Evolutionary conservation across 2,888 invertebrate genomes (phyloP), one percentile per base, ranked within the genome.

Genomic region (Lydus trimaculatus): DNA sequence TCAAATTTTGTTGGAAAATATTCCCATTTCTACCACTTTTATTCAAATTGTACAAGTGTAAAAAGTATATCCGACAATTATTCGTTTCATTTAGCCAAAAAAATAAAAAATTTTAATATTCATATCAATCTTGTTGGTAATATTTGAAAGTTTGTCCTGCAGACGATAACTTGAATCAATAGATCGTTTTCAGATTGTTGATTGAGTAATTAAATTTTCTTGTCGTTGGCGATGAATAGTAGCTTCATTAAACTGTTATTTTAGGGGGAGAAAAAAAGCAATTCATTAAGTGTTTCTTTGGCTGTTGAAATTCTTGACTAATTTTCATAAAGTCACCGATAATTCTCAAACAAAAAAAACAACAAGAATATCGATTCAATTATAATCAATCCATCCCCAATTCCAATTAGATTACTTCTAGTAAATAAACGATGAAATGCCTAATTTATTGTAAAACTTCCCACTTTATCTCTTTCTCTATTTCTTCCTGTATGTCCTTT

Each of bases 371-470:
- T 36, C 15, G 36, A 36, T 36, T 36, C 36, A 36, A 36, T 36
- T 36, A 36, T 15, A 36, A 36, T 36, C 36, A 36, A 15, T 36
- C 7, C 15, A 11, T 33, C 33, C 33, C 15, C 15, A 15, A 2
- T 5, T 36, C 15, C 7, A 36, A 15, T 7, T 15, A 15, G 7
- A 15, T 36, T 62, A 43, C 4, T 48, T 6, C 23, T 20, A 23
- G 20, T 48, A 48, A 48, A 48, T 23, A 48, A 48, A 23, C 63
- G 65, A 64, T 74, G 74, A 74, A 76, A 74, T 71, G 73, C 76
- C 74, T 73, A 76, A 77, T 75, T 77, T 65, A 75, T 69, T 72
- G 71, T 67, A 63, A 65, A 66, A 72, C 74, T 76, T 75, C 76
- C 76, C 76, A 43, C 43, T 43, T n/a, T n/a, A n/a, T n/a, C n/a